These are phyloP conservation scores for Heterodera filipjevi DNA, from an alignment of 2,888 invertebrate genomes.

Conservation along the genomic window DNA sequence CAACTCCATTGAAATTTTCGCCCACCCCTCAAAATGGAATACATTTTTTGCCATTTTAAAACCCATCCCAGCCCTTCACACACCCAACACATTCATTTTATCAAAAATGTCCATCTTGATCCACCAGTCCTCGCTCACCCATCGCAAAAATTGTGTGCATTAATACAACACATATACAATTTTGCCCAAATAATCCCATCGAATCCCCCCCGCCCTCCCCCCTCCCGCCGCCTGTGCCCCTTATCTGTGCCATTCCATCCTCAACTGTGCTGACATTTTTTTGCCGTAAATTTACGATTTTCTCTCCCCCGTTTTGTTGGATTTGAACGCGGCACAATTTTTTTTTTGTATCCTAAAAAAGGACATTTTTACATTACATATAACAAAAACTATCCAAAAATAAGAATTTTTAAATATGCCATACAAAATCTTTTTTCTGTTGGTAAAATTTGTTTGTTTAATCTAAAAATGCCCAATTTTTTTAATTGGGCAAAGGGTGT, in stretches of 20 bases:
- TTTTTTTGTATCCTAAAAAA: no score
- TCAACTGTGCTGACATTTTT: neutral
- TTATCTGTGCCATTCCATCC: neutral
- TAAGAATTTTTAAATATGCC: no score
- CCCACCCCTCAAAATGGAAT: no score
- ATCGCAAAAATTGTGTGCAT: neutral
- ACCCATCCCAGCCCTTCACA: neutral
- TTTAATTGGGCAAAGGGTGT: no score
- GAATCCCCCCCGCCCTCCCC: neutral
- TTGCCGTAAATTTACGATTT: neutral
- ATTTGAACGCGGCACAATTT: neutral
- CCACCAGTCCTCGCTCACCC: no score
- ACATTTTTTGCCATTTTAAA: no score
- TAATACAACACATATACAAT: neutral
- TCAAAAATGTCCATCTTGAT: conserved; percentile 2
- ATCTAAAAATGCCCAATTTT: no score
- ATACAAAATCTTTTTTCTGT: no score
- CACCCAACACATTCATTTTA: neutral
- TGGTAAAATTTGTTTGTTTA: no score
- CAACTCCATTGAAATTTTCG: no score
- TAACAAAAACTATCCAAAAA: no score
- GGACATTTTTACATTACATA: no score
- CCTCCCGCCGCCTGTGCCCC: neutral
- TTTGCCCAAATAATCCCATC: neutral
- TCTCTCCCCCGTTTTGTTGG: neutral